phyloP scores from a whole-genome alignment of 2,113 vertebrate species.

The Zosterops hypoxanthus region DNA sequence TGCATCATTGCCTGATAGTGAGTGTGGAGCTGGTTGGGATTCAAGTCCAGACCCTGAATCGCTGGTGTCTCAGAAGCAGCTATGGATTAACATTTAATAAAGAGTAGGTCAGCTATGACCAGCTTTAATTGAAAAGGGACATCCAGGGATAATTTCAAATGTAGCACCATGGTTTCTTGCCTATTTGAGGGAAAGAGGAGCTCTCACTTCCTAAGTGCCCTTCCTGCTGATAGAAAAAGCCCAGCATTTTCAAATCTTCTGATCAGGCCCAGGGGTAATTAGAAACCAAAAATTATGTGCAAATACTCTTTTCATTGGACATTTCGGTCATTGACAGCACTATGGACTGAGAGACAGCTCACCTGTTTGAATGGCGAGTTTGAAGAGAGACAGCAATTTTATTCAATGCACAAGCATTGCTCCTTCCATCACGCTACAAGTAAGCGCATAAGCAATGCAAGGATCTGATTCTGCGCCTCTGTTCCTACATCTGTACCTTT shows the following conservation, averaged over 20 bases:
- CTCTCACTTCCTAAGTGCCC: neutral
- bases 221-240: neutral
- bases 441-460: neutral
- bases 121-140: constrained; percentile 67
- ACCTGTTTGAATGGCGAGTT: neutral
- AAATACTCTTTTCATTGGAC: neutral
- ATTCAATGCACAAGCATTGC: neutral
- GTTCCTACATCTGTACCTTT: neutral
- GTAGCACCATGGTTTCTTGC: neutral
- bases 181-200: neutral
- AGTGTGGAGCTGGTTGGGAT: constrained; percentile 17
- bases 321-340: neutral
- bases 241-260: neutral
- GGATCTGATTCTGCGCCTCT: neutral
- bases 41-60: constrained; percentile 54
- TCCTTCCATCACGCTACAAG: neutral
- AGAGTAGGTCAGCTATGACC: constrained; percentile 65
- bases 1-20: constrained; percentile 18
- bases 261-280: neutral
- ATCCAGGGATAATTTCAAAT: constrained; percentile 46
- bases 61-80: constrained; percentile 25
- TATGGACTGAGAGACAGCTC: neutral
- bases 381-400: neutral
- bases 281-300: neutral
- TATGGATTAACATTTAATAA: constrained; percentile 72